phyloP scores from a whole-genome alignment of 1,140 invertebrate genomes.

The Probaryconus sp. region DNA sequence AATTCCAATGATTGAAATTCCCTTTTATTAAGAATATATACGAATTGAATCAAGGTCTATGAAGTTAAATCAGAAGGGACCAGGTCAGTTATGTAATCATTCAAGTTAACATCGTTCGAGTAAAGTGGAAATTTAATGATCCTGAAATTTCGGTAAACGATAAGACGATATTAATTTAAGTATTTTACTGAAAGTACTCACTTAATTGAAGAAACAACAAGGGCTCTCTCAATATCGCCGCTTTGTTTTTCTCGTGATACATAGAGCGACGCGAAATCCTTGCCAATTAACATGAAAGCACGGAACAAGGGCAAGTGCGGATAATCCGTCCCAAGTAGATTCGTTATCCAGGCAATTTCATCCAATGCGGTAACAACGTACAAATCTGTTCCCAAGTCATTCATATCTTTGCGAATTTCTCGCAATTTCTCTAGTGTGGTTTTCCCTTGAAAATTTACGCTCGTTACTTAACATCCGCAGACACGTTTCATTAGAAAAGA shows the following conservation, averaged over 20 bases:
- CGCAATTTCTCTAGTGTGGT: slow-evolving; percentile 75
- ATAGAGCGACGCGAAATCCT: slow-evolving; percentile 68
- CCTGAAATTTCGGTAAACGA: too few relatives aligned
- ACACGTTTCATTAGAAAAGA: slow-evolving; percentile 2
- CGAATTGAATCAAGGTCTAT: too few relatives aligned
- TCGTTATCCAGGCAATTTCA: slow-evolving; percentile 85
- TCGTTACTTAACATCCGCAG: not conserved
- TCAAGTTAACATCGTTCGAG: not conserved
- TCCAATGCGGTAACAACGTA: slow-evolving; percentile 81
- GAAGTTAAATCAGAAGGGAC: not conserved
- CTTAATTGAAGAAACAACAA: slow-evolving; percentile 36
- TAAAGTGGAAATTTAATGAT: slow-evolving; percentile 5
- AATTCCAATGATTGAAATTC: too few relatives aligned
- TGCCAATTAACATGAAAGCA: slow-evolving; percentile 80
- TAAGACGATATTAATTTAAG: too few relatives aligned
- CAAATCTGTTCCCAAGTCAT: slow-evolving; percentile 74
- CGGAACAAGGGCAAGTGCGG: slow-evolving; percentile 84
- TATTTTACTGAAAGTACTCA: slow-evolving; percentile 2
- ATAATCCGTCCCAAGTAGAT: slow-evolving; percentile 84
- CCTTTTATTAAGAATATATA: too few relatives aligned
- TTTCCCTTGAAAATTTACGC: slow-evolving; percentile 67
- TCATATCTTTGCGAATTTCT: slow-evolving; percentile 77
- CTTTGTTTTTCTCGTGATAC: slow-evolving; percentile 71
- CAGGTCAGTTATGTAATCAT: not conserved
- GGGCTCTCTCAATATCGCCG: slow-evolving; percentile 65